These are phyloP conservation scores for Engystomops pustulosus DNA, from an alignment of 2,113 vertebrate genomes.

Conservation along the genomic window DNA sequence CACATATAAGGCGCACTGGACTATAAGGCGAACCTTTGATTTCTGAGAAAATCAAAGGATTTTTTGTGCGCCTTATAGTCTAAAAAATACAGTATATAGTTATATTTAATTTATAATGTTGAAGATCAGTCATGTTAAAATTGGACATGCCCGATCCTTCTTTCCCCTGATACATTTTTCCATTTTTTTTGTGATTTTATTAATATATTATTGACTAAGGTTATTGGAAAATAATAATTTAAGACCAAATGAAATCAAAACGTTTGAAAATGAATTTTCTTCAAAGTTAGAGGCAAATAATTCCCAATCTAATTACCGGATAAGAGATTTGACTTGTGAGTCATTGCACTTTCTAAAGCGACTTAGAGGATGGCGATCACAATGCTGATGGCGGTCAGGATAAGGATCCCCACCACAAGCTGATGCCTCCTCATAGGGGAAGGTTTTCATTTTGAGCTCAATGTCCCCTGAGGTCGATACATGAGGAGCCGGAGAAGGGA, in stretches of 20 bases:
- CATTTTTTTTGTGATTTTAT: too few relatives aligned
- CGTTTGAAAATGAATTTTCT: too few relatives aligned
- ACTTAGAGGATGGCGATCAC: slow-evolving; percentile 30
- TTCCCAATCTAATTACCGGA: slow-evolving; percentile 51
- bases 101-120: too few relatives aligned
- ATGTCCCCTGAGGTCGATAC: neutral
- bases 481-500: neutral
- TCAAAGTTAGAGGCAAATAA: slow-evolving; percentile 4
- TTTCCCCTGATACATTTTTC: too few relatives aligned
- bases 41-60: too few relatives aligned
- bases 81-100: too few relatives aligned
- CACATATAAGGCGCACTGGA: too few relatives aligned
- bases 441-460: neutral
- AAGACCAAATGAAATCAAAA: slow-evolving; percentile 27
- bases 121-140: too few relatives aligned
- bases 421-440: neutral
- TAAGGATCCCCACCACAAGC: neutral
- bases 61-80: too few relatives aligned
- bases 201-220: neutral
- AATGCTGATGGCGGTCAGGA: neutral
- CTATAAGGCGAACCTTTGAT: too few relatives aligned
- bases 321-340: slow-evolving; percentile 22
- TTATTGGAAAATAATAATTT: slow-evolving; percentile 41
- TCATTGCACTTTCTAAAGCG: neutral
- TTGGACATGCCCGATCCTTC: too few relatives aligned